phyloP scores from a whole-genome alignment of 2,888 invertebrate genomes.

The Orthosia cruda region DNA sequence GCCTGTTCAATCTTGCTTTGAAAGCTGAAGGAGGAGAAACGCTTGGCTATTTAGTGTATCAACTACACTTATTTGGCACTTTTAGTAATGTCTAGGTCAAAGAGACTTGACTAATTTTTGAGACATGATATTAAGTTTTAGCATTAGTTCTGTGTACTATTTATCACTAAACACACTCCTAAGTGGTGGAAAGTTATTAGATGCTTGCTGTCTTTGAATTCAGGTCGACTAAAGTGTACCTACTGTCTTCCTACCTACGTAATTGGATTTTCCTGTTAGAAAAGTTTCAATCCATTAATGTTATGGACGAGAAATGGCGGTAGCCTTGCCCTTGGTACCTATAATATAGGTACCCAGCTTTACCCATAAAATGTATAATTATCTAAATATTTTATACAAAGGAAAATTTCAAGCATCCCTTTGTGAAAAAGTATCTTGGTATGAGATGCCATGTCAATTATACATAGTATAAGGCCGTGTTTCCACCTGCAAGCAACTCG shows the following conservation, averaged over 20 bases:
- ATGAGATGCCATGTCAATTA: neutral
- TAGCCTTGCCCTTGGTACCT: slow-evolving; percentile 4
- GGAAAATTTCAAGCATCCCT: neutral
- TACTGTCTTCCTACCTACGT: neutral
- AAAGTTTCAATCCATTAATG: slow-evolving; percentile 38
- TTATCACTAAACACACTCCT: neutral
- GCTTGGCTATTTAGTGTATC: too few relatives aligned
- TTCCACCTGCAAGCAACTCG: too few relatives aligned
- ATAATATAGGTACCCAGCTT: neutral
- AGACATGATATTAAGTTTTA: neutral
- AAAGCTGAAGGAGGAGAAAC: too few relatives aligned
- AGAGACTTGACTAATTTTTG: neutral
- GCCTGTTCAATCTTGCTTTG: too few relatives aligned
- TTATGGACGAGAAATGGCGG: slow-evolving; percentile 16
- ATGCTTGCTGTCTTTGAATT: slow-evolving; percentile 3
- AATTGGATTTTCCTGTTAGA: slow-evolving; percentile 36
- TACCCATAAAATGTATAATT: neutral
- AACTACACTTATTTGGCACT: too few relatives aligned
- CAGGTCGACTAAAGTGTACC: neutral
- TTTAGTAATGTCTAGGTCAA: neutral
- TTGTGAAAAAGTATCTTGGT: neutral
- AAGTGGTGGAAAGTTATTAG: neutral
- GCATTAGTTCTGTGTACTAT: neutral
- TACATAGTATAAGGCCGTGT: too few relatives aligned
- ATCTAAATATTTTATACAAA: neutral